Percentiles rank a stretch among this genome's conserved stretches.
phyloP scores from a whole-genome alignment of 1,140 invertebrate genomes.

The Homalodisca vitripennis region DNA sequence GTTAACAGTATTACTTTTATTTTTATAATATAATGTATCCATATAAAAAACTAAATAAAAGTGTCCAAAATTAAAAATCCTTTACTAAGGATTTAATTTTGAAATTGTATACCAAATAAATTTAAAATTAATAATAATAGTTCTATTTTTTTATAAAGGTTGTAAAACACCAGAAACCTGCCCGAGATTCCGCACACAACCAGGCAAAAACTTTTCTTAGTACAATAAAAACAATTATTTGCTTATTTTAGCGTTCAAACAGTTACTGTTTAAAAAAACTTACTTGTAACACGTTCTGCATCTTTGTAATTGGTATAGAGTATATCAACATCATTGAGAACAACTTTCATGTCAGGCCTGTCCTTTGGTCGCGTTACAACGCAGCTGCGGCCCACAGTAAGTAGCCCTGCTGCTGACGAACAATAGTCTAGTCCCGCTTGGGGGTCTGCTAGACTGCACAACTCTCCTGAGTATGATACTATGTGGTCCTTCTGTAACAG shows the following conservation, averaged over 20 bases:
- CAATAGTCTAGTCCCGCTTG: conserved; percentile 52
- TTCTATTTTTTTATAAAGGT: no score
- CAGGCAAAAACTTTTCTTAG: neutral
- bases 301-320: neutral
- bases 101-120: no score
- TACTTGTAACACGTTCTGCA: neutral
- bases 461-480: conserved; percentile 48
- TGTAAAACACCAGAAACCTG: no score
- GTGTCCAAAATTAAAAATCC: no score
- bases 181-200: no score
- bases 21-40: no score
- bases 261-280: no score
- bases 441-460: conserved; percentile 53
- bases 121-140: no score
- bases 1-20: no score
- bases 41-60: no score
- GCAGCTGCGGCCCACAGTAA: conserved; percentile 60
- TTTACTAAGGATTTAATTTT: no score
- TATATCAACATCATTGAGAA: conserved; percentile 51
- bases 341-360: conserved; percentile 63
- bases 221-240: neutral
- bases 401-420: conserved; percentile 55
- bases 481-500: conserved; percentile 66
- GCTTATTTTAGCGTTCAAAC: no score
- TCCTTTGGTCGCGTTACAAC: conserved; percentile 54